Evolutionary conservation across 2,797 vertebrate genomes (phyloP), one percentile per base, ranked within the genome.

Genomic region (Oreochromis grahami): DNA sequence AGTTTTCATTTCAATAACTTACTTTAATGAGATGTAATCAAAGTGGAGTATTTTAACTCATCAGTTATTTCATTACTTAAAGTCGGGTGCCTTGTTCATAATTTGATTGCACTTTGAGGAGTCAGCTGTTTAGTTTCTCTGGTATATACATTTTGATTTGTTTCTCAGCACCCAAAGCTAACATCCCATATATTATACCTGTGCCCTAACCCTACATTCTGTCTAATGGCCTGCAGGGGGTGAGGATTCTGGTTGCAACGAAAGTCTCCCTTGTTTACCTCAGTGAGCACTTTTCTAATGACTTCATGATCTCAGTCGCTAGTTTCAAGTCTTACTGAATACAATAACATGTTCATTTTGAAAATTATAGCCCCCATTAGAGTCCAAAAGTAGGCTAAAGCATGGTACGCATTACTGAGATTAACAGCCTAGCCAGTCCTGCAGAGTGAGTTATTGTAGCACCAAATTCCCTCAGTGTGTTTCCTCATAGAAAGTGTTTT

Each of bases 1-100:
- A 32, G 4, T 0, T 32, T 7, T 0, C 0, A 43, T 41, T 26
- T 43, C 38, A 43, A 43, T 43, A 26, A 45, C 38, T 12, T n/a
- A 36, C 17, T 70, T 43, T 26, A 43, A 43, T 70, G 65, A 70
- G 21, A 26, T 70, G 3, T 41, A 38, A 24, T 41, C n/a, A 41
- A 41, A n/a, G 21, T 41, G 3, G 43, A 12, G 7, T 72, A 26
- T 70, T 70, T 72, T 19, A 72, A 32, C 10, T 72, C 43, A 43
- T 7, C 9, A 0, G 1, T 72, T 72, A 4, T 48, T 26, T 29
- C 7, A 32, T 72, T 0, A 24, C 19, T 38, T 65, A 65, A 21
- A 68, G 43, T 29, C 6, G 0, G 15, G 24, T 72, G 15, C 0
- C 13, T 26, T 43, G 65, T 48, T 68, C 38, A 68, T 24, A 0